These are phyloP conservation scores for Phytoseiulus persimilis DNA, from an alignment of 2,888 invertebrate species.

Conservation along the genomic window DNA sequence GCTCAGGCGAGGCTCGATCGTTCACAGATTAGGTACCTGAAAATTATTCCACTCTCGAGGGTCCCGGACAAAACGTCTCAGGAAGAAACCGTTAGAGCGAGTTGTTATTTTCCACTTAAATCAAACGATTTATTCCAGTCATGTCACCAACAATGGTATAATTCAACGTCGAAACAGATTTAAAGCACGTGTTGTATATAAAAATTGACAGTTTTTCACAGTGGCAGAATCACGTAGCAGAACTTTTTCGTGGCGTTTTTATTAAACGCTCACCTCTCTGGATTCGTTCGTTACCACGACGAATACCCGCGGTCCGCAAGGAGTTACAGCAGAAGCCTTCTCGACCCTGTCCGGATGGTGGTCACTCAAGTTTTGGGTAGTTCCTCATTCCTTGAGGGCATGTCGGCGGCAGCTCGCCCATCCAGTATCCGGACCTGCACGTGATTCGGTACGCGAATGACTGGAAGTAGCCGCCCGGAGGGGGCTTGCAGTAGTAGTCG, in stretches of 20 bases:
- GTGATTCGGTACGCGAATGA: background rate
- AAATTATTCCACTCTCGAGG: too few relatives aligned
- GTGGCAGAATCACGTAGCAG: background rate
- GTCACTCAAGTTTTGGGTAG: background rate
- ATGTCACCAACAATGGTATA: background rate
- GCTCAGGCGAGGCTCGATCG: too few relatives aligned
- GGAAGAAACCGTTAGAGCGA: too few relatives aligned
- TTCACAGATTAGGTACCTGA: too few relatives aligned
- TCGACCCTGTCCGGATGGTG: too few relatives aligned
- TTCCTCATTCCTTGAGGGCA: slow-evolving; percentile 12
- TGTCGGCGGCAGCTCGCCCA: background rate
- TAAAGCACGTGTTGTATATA: background rate
- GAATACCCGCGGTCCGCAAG: too few relatives aligned
- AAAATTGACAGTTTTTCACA: background rate
- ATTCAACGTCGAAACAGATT: background rate
- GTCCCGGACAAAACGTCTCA: too few relatives aligned
- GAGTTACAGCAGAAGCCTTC: too few relatives aligned
- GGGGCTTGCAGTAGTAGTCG: slow-evolving; percentile 10
- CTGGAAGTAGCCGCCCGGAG: background rate
- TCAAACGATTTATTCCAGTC: background rate
- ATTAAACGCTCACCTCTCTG: too few relatives aligned
- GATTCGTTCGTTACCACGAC: too few relatives aligned
- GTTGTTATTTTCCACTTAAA: too few relatives aligned
- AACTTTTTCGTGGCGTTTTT: background rate
- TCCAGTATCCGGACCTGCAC: background rate